Conservation (phyloP, 2,888 invertebrate species). For the Phlogophora meticulosa region DNA sequence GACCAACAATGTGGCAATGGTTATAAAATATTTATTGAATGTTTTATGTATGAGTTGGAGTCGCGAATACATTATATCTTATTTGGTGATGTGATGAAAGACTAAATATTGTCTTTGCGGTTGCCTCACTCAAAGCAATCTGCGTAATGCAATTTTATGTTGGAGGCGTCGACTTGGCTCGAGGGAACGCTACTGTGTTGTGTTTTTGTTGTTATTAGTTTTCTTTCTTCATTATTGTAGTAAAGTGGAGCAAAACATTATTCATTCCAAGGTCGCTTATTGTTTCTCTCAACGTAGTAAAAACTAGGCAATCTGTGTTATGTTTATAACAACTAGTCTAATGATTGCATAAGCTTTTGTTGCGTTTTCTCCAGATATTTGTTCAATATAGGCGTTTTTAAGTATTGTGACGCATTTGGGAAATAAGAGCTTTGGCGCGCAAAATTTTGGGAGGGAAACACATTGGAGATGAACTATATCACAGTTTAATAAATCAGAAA, state of each 20-base stretch:
- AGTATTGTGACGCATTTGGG: neutral
- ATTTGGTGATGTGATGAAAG: constrained; percentile 82
- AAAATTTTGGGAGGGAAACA: neutral
- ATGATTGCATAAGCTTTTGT: constrained; percentile 27
- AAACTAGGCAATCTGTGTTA: constrained; percentile 43
- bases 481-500: neutral
- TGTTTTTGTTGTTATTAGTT: constrained; percentile 62
- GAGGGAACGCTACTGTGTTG: constrained; percentile 65
- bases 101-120: constrained; percentile 80
- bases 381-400: no score
- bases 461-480: no score
- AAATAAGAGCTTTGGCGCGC: neutral
- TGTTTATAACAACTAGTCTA: constrained; percentile 36
- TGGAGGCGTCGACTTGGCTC: constrained; percentile 72
- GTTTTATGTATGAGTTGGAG: constrained; percentile 73
- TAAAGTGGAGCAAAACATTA: constrained; percentile 63
- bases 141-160: constrained; percentile 75
- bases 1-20: constrained; percentile 64
- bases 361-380: constrained; percentile 10
- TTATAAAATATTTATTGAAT: constrained; percentile 65
- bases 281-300: constrained; percentile 60
- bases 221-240: constrained; percentile 53
- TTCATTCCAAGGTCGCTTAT: constrained; percentile 58
- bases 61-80: constrained; percentile 77
- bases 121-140: constrained; percentile 75